A percentile compares a stretch with the other conserved stretches of the same genome.
Conservation (phyloP, 30 jellyfish, hydroid and myxozoan genomes). For the Turritopsis dohrnii region DNA sequence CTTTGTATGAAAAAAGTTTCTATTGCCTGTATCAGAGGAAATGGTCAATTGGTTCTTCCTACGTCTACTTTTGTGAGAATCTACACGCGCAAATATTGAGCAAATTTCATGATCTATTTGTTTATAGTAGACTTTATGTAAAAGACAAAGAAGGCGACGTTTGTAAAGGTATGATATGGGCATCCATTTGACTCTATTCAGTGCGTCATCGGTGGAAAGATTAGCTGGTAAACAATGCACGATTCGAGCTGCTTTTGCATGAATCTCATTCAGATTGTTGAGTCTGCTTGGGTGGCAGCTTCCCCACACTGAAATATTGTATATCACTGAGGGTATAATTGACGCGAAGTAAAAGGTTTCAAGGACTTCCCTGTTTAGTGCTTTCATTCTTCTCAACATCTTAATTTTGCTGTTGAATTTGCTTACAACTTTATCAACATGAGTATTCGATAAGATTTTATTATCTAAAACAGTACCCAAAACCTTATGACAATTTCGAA, state of each 20-base stretch:
- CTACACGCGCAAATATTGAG: no score
- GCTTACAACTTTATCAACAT: background rate
- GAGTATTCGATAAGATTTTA: background rate
- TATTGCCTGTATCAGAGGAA: no score
- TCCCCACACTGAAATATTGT: background rate
- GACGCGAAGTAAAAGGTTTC: background rate
- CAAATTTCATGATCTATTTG: no score
- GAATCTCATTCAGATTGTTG: background rate
- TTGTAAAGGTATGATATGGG: background rate
- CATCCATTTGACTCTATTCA: background rate
- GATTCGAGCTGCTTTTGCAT: background rate
- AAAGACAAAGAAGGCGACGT: background rate
- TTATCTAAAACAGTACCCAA: background rate
- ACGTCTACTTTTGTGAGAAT: no score
- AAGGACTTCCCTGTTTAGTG: background rate
- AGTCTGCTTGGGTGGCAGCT: background rate
- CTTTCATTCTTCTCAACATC: background rate
- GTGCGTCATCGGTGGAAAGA: background rate
- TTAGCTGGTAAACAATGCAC: background rate
- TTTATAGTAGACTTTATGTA: background rate
- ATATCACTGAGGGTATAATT: background rate
- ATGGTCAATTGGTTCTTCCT: no score
- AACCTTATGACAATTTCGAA: no score
- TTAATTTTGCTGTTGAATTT: background rate
- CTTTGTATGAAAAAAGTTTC: no score